Base-by-base conservation (phyloP, 1,140 invertebrate genomes). In the Dolichoris vasculosae region DNA sequence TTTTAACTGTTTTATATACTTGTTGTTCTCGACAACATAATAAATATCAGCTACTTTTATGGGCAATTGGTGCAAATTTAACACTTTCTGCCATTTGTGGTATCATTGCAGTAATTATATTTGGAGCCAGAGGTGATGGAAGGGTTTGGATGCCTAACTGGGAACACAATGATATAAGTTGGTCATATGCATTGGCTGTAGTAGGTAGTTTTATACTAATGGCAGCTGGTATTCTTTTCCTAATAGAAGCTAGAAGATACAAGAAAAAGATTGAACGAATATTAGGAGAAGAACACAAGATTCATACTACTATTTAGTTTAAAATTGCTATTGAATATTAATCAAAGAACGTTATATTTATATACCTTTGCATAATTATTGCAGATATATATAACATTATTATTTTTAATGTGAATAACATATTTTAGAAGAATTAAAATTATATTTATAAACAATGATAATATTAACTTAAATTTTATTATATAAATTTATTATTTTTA, bases 111-210 rank as follows among this genome's bases (percentile, higher is more conserved):
- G 94, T 96, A 8, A 94, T 96, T 59, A 95, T 96, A 40, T 99
- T 99, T 94, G 98, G 98, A 46, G 96, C 96, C 0, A 94, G 96
- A 89, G 98, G 98, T 20, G 97, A 99, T 93, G 96, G 97, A 3
- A 94, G 98, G 40, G 97, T 97, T 89, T 99, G 98, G 98, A 98
- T 99, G 97, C 98, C 98, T 0, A 96, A 98, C 89, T 99, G 98
- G 95, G 97, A 99, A 89, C 97, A 98, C 89, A 99, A 99, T 93
- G 96, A 98, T 90, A 95, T 99, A n/a, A 96, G 98, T 6, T 99
- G 98, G 98, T 98, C 98, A 2, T 99, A 96, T 93, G 98, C 97
- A 9, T 92, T 99, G 32, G 97, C 95, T 59, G 96, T 97, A 17
- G 93, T 98, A 30, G 97, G 97, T 35, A 95, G 95, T 8, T 94